phyloP scores from a whole-genome alignment of 2,113 vertebrate genomes.

The cattle (Bos taurus) region ARS-UCD2.0 NC_037346.1:49580501-49581000 shows the following conservation, averaged over 20 bases:
- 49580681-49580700: neutral
- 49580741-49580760: neutral
- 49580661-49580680: neutral
- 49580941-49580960: neutral
- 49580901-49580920: neutral
- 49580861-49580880: neutral
- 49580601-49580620: neutral
- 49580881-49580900: neutral
- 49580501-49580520: neutral
- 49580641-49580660: neutral
- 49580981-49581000: neutral
- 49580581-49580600: neutral
- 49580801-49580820: neutral
- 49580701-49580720: neutral
- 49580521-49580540: neutral
- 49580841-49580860: neutral
- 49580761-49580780: neutral
- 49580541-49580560: neutral
- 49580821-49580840: neutral
- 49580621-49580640: neutral
- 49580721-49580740: neutral
- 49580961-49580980: rapidly evolving
- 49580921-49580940: neutral
- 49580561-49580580: neutral
- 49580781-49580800: neutral